These are phyloP conservation scores for Dipodomys merriami DNA, from an alignment of 2,113 vertebrate species.

Conservation along the genomic window DNA sequence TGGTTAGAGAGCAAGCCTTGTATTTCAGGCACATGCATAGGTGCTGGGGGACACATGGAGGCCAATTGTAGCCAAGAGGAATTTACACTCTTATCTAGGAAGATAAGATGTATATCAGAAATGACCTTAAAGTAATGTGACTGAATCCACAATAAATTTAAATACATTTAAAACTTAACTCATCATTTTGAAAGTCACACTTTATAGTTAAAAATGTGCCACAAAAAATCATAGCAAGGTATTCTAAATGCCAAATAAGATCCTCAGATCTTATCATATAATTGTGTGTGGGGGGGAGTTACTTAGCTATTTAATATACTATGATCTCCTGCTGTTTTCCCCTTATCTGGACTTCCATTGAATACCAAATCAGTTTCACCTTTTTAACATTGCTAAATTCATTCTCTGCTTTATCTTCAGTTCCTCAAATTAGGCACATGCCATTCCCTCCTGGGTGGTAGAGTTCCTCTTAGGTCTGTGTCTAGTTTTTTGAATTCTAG, in stretches of 20 bases:
- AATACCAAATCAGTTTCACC: neutral
- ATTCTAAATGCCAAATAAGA: neutral
- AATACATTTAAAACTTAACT: conserved; percentile 12
- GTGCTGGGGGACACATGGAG: neutral
- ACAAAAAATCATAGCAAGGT: neutral
- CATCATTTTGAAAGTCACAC: neutral
- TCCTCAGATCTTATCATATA: neutral
- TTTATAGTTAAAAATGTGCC: conserved; percentile 24
- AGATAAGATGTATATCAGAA: neutral
- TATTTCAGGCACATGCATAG: neutral
- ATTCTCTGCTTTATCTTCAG: neutral
- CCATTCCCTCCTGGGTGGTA: neutral
- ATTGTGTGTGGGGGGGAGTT: neutral
- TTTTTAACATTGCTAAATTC: neutral
- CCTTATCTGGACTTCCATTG: neutral
- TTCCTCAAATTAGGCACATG: neutral
- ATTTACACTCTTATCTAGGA: neutral
- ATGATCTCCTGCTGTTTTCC: neutral
- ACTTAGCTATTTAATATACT: neutral
- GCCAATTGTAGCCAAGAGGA: neutral
- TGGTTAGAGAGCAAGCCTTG: neutral
- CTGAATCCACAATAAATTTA: neutral
- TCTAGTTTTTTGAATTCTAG: neutral
- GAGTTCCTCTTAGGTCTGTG: neutral
- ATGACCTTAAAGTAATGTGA: neutral